Conservation (phyloP, 92 coral and sea anemone genomes). For the Montipora capitata region DNA sequence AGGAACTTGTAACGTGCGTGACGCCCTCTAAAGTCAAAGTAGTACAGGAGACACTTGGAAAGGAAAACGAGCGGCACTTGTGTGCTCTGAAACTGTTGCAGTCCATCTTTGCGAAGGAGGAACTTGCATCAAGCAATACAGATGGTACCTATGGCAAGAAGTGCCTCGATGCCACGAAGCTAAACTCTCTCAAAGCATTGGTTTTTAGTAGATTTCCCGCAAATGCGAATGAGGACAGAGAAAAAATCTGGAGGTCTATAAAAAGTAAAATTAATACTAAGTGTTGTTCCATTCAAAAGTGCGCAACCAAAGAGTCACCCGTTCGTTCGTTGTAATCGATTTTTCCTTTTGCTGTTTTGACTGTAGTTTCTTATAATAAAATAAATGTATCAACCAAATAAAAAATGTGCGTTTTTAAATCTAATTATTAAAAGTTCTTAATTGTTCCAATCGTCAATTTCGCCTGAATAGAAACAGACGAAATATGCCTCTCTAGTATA, state of each 20-base stretch:
- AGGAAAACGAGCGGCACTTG: slow-evolving; percentile 3
- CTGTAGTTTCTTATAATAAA: background rate
- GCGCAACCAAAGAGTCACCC: background rate
- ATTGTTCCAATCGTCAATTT: background rate
- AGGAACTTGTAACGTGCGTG: slow-evolving; percentile 13
- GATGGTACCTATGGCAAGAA: slow-evolving; percentile 4
- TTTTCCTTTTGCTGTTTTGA: background rate
- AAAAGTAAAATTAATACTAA: slow-evolving; percentile 14
- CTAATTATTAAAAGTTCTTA: background rate
- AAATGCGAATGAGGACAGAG: background rate
- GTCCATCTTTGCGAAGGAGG: background rate
- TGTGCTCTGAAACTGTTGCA: slow-evolving; percentile 1
- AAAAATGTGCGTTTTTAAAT: background rate
- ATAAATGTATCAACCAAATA: background rate
- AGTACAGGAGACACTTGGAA: slow-evolving; percentile 4
- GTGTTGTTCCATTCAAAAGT: background rate
- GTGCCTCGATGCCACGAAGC: slow-evolving; percentile 11
- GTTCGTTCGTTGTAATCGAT: background rate
- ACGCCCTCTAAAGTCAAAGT: slow-evolving; percentile 1
- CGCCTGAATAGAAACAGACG: background rate
- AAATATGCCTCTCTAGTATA: no score
- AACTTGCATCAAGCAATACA: slow-evolving; percentile 2
- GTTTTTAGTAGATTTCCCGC: slow-evolving; percentile 4
- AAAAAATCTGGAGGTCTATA: background rate
- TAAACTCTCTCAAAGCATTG: background rate